phyloP scores from a whole-genome alignment of 1,140 invertebrate species.

The Drosophila bifasciata region DNA sequence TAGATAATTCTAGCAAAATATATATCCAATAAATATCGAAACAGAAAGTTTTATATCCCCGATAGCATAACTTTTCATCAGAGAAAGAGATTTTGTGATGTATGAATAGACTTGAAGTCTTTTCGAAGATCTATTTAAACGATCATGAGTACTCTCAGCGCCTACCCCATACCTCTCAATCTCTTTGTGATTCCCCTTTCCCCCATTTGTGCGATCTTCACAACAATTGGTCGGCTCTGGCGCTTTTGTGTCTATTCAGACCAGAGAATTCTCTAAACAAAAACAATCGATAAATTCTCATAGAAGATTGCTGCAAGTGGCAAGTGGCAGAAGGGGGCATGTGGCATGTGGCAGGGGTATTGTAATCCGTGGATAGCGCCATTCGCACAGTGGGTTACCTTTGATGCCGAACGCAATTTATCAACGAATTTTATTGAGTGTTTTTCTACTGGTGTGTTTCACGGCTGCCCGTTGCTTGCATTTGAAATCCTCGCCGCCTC shows the following conservation, averaged over 20 bases:
- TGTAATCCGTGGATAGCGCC: conserved; percentile 46
- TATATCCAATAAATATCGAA: neutral
- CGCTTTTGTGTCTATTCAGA: conserved; percentile 78
- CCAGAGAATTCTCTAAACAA: conserved; percentile 68
- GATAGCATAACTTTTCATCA: conserved; percentile 24
- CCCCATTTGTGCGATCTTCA: too few species aligned
- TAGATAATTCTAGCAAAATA: too few species aligned
- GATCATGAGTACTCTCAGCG: neutral
- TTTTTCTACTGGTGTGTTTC: conserved; percentile 34
- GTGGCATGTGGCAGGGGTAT: neutral
- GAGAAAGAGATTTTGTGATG: conserved; percentile 14
- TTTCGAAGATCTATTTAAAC: conserved; percentile 20
- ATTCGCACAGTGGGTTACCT: conserved; percentile 75
- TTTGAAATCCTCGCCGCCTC: conserved; percentile 74
- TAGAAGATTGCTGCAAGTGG: conserved; percentile 79
- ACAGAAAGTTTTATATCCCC: conserved; percentile 12
- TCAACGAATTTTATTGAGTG: conserved; percentile 81
- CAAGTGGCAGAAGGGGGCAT: conserved; percentile 7
- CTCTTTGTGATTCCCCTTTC: neutral
- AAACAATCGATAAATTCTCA: conserved; percentile 80
- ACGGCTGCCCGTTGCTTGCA: conserved; percentile 44
- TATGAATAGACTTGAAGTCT: conserved; percentile 12
- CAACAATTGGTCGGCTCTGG: conserved; percentile 49
- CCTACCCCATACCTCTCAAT: neutral
- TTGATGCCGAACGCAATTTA: conserved; percentile 78